Conservation (phyloP, 1,140 invertebrate genomes). For the Saccostrea glomerata region DNA sequence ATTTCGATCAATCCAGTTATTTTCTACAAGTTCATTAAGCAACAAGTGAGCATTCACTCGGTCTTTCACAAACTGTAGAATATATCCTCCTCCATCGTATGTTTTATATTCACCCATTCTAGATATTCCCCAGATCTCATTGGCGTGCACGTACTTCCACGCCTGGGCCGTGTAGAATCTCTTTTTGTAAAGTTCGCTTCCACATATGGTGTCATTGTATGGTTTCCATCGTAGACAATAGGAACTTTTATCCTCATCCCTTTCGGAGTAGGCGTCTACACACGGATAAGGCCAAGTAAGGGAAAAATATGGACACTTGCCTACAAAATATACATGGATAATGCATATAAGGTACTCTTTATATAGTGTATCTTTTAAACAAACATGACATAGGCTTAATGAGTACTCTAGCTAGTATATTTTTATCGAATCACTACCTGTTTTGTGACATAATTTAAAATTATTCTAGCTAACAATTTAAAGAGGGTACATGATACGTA, state of each 20-base stretch:
- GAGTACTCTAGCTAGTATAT: no score
- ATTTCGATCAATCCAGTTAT: slow-evolving; percentile 79
- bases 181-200: slow-evolving; percentile 37
- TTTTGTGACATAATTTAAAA: no score
- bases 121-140: slow-evolving; percentile 60
- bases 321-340: background rate
- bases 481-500: no score
- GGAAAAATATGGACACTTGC: background rate
- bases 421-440: no score
- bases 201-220: slow-evolving; percentile 27
- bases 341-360: no score
- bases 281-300: slow-evolving; percentile 21
- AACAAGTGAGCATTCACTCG: slow-evolving; percentile 50
- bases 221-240: slow-evolving; percentile 60
- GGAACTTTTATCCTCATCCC: slow-evolving; percentile 54
- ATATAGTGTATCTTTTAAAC: no score
- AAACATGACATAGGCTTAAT: no score
- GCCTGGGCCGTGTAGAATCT: slow-evolving; percentile 48
- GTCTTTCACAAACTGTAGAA: slow-evolving; percentile 58
- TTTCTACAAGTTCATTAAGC: slow-evolving; percentile 72
- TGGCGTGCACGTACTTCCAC: slow-evolving; percentile 53
- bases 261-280: slow-evolving; percentile 39
- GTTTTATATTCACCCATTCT: slow-evolving; percentile 53
- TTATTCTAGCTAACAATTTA: no score
- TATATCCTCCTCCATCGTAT: slow-evolving; percentile 62